Percentiles rank a stretch among this genome's conserved stretches.
Conservation (phyloP, 2,113 vertebrate genomes). For the Terrapene triunguis region DNA sequence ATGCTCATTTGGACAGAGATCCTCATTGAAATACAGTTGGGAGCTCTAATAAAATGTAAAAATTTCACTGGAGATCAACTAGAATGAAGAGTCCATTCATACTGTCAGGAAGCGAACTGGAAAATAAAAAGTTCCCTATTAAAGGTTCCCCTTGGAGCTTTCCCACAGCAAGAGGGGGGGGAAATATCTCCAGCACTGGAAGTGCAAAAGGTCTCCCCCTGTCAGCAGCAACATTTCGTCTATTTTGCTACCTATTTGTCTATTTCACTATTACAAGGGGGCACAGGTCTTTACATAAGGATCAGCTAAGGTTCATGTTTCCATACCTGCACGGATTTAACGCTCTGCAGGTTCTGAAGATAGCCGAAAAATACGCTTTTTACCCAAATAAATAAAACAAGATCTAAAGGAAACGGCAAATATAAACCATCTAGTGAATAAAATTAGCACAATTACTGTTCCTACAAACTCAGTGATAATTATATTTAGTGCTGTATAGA, state of each 20-base stretch:
- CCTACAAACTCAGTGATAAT: background rate
- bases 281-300: background rate
- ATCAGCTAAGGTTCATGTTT: background rate
- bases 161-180: background rate
- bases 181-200: background rate
- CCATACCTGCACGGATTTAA: background rate
- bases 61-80: background rate
- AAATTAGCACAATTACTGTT: fast-evolving
- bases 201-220: fast-evolving
- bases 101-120: background rate
- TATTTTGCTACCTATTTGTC: background rate
- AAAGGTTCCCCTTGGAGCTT: background rate
- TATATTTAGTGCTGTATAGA: background rate
- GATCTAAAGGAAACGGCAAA: fast-evolving
- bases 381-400: fast-evolving
- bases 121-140: background rate
- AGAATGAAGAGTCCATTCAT: background rate
- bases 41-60: background rate
- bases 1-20: background rate
- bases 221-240: background rate
- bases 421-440: background rate
- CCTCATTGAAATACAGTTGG: background rate
- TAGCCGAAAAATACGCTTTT: background rate
- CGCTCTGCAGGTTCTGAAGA: fast-evolving
- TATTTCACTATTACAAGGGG: background rate